Evolutionary conservation across 2,888 invertebrate genomes (phyloP).

Genomic region (Synergus umbraculus): DNA sequence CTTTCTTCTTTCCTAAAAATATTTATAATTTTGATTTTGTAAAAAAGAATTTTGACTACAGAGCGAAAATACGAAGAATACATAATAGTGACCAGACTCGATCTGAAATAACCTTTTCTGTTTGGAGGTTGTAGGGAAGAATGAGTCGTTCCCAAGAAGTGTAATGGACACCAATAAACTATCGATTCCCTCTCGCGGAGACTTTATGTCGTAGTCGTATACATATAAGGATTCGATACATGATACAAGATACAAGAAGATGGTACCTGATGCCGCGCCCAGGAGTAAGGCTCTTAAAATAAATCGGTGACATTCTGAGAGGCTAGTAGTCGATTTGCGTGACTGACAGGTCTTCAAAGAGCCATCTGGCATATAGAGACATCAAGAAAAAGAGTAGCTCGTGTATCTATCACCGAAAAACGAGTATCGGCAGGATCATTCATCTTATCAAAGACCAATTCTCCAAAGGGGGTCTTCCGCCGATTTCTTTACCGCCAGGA

Average conservation of each 20-base stretch:
- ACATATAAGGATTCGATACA: slow-evolving; percentile 19
- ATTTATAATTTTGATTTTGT: too few species aligned
- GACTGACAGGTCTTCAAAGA: slow-evolving; percentile 66
- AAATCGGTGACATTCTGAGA: slow-evolving; percentile 74
- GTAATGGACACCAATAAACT: slow-evolving; percentile 70
- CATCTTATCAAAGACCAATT: slow-evolving; percentile 67
- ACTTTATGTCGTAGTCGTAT: slow-evolving; percentile 17
- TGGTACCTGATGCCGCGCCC: slow-evolving; percentile 57
- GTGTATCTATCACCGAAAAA: slow-evolving; percentile 58
- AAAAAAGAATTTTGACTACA: too few species aligned
- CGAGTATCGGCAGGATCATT: slow-evolving; percentile 73
- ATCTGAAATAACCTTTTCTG: neutral
- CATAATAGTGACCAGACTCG: neutral
- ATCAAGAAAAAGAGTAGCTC: slow-evolving; percentile 62
- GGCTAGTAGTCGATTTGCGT: slow-evolving; percentile 72
- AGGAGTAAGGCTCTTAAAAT: slow-evolving; percentile 69
- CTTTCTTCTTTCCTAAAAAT: neutral
- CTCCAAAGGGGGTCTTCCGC: slow-evolving; percentile 65
- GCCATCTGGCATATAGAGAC: slow-evolving; percentile 68
- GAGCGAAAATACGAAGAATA: too few species aligned
- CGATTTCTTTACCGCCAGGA: neutral
- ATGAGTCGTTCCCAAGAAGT: slow-evolving; percentile 40
- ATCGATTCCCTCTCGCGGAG: slow-evolving; percentile 63
- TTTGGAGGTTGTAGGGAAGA: slow-evolving; percentile 1
- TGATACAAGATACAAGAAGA: slow-evolving; percentile 44